Percentiles rank a stretch among this genome's conserved stretches.
Evolutionary conservation across 1,140 invertebrate species (phyloP).

Genomic region (Platyscapa corneri): DNA sequence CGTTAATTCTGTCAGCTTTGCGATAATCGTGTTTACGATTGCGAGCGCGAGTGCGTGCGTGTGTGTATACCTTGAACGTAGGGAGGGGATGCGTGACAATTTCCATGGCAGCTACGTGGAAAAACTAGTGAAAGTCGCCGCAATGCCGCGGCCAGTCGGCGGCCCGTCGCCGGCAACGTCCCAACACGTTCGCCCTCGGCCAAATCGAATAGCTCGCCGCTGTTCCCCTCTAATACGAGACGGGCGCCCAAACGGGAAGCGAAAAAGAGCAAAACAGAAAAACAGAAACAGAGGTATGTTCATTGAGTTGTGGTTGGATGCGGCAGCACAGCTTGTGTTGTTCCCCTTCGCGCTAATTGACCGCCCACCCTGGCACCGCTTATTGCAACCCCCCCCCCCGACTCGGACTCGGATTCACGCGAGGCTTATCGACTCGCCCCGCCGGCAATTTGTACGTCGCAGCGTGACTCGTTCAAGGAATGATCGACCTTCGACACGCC

Average conservation of each 20-base stretch:
- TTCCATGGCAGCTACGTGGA: slow-evolving; percentile 82
- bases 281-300: slow-evolving; percentile 26
- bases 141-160: slow-evolving; percentile 75
- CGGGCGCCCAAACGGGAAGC: too few species aligned
- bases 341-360: not conserved
- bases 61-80: slow-evolving; percentile 79
- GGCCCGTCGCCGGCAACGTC: slow-evolving; percentile 61
- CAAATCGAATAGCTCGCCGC: slow-evolving; percentile 75
- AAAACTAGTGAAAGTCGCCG: slow-evolving; percentile 80
- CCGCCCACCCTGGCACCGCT: not conserved
- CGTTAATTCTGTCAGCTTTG: not conserved
- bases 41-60: not conserved
- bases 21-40: not conserved
- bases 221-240: slow-evolving; percentile 70
- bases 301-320: not conserved
- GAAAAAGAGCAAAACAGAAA: slow-evolving; percentile 24
- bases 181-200: slow-evolving; percentile 74
- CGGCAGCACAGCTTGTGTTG: not conserved
- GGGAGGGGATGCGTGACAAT: slow-evolving; percentile 81
- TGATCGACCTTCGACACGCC: too few species aligned
- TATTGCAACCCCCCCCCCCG: too few species aligned
- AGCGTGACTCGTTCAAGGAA: too few species aligned
- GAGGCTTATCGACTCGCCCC: too few species aligned
- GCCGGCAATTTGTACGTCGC: too few species aligned
- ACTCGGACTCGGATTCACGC: not conserved